Evolutionary conservation across 2,113 vertebrate genomes (phyloP).

Genomic region (Menidia beryllina): DNA sequence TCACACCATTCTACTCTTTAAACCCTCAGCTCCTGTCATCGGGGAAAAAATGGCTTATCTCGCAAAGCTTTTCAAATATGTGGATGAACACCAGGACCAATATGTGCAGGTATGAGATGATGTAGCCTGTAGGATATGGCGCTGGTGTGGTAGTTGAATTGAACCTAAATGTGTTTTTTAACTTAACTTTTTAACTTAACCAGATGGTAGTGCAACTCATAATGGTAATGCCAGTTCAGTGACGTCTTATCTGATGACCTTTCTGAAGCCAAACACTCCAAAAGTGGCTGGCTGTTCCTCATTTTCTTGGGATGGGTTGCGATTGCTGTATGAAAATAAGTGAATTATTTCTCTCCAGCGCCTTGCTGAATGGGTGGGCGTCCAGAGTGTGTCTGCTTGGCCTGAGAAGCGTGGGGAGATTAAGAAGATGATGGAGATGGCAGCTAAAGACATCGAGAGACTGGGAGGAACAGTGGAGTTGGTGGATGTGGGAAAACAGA

Average conservation of each 20-base stretch:
- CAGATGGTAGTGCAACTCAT: background rate
- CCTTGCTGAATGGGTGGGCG: slow-evolving; percentile 91
- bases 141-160: background rate
- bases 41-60: slow-evolving; percentile 86
- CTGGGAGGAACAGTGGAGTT: slow-evolving; percentile 90
- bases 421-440: slow-evolving; percentile 92
- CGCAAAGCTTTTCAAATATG: slow-evolving; percentile 86
- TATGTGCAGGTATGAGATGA: slow-evolving; percentile 86
- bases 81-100: slow-evolving; percentile 92
- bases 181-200: background rate
- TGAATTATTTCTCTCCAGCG: slow-evolving; percentile 75
- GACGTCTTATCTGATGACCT: background rate
- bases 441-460: slow-evolving; percentile 87
- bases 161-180: background rate
- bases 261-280: background rate
- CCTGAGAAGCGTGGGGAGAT: slow-evolving; percentile 92
- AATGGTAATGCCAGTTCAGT: background rate
- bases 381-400: slow-evolving; percentile 95
- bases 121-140: background rate
- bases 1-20: slow-evolving; percentile 31
- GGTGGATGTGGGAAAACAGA: slow-evolving; percentile 90
- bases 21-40: slow-evolving; percentile 42
- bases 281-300: background rate
- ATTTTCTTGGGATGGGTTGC: background rate
- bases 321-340: background rate